Conservation (phyloP, 1,140 invertebrate genomes). For the Alviniconcha marisindica region DNA sequence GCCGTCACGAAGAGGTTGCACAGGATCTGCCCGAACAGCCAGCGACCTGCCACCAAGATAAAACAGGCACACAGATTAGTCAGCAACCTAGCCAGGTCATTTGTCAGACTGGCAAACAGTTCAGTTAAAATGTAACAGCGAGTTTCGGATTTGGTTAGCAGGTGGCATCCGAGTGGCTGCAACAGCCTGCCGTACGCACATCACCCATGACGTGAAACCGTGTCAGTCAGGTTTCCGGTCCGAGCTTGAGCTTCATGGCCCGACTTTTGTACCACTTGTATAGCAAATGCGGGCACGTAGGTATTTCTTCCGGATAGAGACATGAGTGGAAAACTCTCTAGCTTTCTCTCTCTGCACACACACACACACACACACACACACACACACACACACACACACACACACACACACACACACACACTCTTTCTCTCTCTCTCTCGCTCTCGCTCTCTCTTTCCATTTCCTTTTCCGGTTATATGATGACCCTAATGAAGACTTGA, state of each 20-base stretch:
- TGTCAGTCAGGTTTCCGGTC: too few relatives aligned
- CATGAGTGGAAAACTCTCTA: too few relatives aligned
- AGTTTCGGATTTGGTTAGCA: not conserved
- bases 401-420: not conserved
- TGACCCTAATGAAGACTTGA: too few relatives aligned
- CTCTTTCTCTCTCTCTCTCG: not conserved
- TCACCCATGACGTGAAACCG: too few relatives aligned
- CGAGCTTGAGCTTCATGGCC: too few relatives aligned
- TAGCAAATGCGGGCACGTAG: too few relatives aligned
- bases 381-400: not conserved
- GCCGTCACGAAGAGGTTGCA: constrained; percentile 96
- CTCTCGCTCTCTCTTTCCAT: not conserved
- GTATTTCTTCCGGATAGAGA: too few relatives aligned
- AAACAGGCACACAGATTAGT: constrained; percentile 17
- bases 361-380: constrained; percentile 30
- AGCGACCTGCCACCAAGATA: constrained; percentile 84
- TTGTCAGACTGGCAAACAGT: not conserved
- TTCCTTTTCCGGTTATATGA: too few relatives aligned
- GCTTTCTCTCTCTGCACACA: not conserved
- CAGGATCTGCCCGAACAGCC: constrained; percentile 92
- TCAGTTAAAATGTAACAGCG: not conserved
- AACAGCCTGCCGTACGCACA: not conserved
- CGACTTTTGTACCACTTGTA: too few relatives aligned
- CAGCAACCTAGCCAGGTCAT: too few relatives aligned
- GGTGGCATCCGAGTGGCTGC: not conserved